Evolutionary conservation across 2,888 invertebrate genomes (phyloP), one percentile per base, ranked within the genome.

Genomic region (Xestia c-nigrum): DNA sequence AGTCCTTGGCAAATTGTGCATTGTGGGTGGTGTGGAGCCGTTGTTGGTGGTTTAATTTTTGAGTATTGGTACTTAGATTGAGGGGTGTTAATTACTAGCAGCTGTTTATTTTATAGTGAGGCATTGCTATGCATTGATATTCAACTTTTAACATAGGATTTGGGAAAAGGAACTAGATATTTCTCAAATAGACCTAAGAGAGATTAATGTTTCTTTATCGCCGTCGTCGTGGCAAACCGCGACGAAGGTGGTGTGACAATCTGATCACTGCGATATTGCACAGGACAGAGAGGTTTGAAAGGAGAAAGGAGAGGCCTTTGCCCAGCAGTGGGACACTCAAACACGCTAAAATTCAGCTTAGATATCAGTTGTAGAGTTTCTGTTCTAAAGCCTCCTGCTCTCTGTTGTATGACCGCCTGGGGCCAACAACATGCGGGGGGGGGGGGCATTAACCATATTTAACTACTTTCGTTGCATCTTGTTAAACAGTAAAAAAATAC

Each of bases 1-100:
- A 96, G 96, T 95, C 96, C 94, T 96, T 92, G 94, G 96, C 95
- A 96, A 96, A 96, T 96, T 96, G 95, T 94, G 88, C 86, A 85
- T 82, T 76, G 76, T 46, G 79, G 78, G 76, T 76, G 75, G 46
- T 3, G 86, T 94, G 84, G 96, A 95, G 95, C 81, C 69, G 92
- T 14, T 66, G 10, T 55, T 66, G 1, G 10, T 10, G 0, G 24
- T 3, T 50, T 16, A 6, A 0, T 2, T 38, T 78, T 78, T 40
- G 12, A 4, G 5, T 21, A 19, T 31, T 38, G 38, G 5, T 38
- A 50, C 16, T 40, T 9, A 67, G 47, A 16, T 50, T 50, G 21
- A 19, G 21, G 31, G 12, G 19, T 19, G 6, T 19, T 9, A 10
- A 4, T 24, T 24, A 66, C 4, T 7, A 3, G 7, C 9, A 16